phyloP scores from a whole-genome alignment of 2,888 invertebrate species.

The Hartigia nigra region DNA sequence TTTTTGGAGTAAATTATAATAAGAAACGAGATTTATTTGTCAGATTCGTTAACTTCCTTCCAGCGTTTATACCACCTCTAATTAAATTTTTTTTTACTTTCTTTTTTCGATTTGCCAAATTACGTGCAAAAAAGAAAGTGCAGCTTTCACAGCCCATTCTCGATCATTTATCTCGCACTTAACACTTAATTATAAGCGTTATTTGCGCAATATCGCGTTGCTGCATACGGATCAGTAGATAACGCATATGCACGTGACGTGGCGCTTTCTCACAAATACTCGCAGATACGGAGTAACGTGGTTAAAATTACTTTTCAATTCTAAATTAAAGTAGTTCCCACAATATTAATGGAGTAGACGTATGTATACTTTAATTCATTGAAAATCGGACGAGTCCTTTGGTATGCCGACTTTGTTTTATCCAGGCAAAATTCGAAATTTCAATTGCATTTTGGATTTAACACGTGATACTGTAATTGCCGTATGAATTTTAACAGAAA shows the following conservation, averaged over 20 bases:
- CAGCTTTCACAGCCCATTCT: conserved; percentile 23
- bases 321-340: background rate
- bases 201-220: background rate
- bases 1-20: background rate
- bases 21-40: background rate
- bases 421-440: background rate
- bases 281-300: background rate
- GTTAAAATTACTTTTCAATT: background rate
- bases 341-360: background rate
- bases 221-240: background rate
- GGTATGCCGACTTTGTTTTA: background rate
- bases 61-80: background rate
- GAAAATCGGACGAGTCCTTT: too few species aligned
- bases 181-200: background rate
- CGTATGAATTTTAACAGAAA: background rate
- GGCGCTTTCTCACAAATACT: background rate
- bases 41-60: background rate
- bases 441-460: background rate
- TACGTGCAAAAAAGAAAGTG: conserved; percentile 8
- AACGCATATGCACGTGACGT: background rate
- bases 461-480: background rate
- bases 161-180: background rate
- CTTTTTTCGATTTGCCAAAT: background rate
- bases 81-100: background rate
- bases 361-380: background rate